Conservation (phyloP, 2,113 vertebrate species). For the Nycticryphes semicollaris region DNA sequence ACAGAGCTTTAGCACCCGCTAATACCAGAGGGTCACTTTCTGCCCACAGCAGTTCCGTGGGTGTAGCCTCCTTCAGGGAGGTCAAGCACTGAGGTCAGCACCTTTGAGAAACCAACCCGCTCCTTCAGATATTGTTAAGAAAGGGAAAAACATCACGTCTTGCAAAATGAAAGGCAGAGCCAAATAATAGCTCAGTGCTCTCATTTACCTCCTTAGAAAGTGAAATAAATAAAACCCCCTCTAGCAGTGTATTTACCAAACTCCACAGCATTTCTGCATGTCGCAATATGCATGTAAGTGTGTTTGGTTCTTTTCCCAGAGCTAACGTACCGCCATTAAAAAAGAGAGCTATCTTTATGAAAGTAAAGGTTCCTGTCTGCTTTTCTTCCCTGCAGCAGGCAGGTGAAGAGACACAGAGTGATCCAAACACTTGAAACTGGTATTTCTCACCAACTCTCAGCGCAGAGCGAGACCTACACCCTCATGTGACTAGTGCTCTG, state of each 20-base stretch:
- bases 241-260: background rate
- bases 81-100: background rate
- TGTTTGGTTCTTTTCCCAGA: too few relatives aligned
- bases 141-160: background rate
- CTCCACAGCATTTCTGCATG: background rate
- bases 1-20: background rate
- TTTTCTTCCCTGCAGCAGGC: background rate
- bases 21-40: background rate
- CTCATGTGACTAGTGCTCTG: background rate
- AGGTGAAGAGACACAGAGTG: background rate
- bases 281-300: background rate
- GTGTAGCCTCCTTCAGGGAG: background rate
- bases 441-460: background rate
- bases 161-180: background rate
- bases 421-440: background rate
- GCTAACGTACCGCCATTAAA: background rate
- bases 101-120: background rate
- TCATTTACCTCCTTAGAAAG: background rate
- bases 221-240: background rate
- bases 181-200: background rate
- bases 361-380: background rate
- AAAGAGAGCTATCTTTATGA: background rate
- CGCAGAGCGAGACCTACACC: background rate
- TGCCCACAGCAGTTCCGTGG: background rate
- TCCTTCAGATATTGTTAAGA: background rate